phyloP scores from a whole-genome alignment of 2,797 vertebrate genomes.

The Meda fulgida region DNA sequence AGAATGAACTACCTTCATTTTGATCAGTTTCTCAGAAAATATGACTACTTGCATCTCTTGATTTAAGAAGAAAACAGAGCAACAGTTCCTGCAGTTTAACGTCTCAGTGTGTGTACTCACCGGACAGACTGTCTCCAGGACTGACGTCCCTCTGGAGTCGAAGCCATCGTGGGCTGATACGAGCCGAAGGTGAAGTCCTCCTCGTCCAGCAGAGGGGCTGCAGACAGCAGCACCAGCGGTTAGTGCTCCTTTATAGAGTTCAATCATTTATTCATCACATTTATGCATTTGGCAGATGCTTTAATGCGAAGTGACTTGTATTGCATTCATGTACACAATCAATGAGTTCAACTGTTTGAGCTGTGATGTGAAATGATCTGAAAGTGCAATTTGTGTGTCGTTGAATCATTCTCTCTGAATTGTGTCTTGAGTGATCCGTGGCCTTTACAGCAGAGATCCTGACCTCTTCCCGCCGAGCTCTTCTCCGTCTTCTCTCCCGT shows the following conservation, averaged over 20 bases:
- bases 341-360: background rate
- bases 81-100: too few relatives aligned
- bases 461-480: conserved; percentile 72
- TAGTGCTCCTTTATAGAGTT: background rate
- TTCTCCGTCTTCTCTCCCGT: conserved; percentile 71
- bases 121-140: conserved; percentile 83
- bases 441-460: background rate
- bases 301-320: background rate
- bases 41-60: background rate
- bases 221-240: background rate
- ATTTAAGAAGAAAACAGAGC: background rate
- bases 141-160: conserved; percentile 75
- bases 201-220: conserved; percentile 69
- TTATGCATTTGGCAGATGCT: background rate
- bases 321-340: background rate
- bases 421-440: background rate
- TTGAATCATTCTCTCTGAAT: background rate
- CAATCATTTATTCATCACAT: background rate
- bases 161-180: conserved; percentile 84
- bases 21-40: background rate
- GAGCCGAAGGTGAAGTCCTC: conserved; percentile 85
- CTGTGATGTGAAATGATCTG: background rate
- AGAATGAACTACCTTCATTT: too few relatives aligned
- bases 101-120: conserved; percentile 65
- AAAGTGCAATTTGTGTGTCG: background rate